Base-by-base conservation (phyloP, 2,888 invertebrate species). In the Achlya flavicornis region DNA sequence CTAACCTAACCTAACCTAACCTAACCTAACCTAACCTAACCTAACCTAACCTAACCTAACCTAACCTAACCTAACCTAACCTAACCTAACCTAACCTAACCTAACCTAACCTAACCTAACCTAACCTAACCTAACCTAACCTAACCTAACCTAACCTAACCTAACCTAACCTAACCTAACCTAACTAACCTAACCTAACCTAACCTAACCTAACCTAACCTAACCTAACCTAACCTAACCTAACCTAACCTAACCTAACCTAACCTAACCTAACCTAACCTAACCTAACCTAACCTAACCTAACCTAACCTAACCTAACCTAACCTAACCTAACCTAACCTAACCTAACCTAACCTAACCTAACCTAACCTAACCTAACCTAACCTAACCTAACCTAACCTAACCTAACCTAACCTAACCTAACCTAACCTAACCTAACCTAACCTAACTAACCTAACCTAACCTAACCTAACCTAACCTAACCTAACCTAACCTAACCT, bases 81-180 rank as follows among this genome's bases (percentile, higher is more conserved):
- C 58, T 58, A 68, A 58, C 66, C 53, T 62, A 66, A 58, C 66
- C 65, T 62, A 70, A 70, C 72, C 69, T 64, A 70, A 70, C 73
- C 71, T 65, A 69, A 69, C 72, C 71, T 66, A 75, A 73, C 72
- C 74, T 68, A 75, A 71, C 69, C 66, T 62, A 67, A 66, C 67
- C 68, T 62, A 70, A 63, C 66, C 66, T 64, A 70, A 66, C 66
- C 70, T 63, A 66, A 70, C 66, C 66, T 61, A 70, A 67, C 73
- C 73, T 66, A 75, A 75, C 73, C 72, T 70, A 76, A 72, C 74
- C 72, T 67, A 76, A 71, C 72, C 67, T 68, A 66, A 70, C 68
- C 63, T 63, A 63, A 63, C 63, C 75, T 60, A 60, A 53, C 63
- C 38, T 60, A 60, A 57, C 60, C 63, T 57, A 60, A 63, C 60